A percentile compares a stretch with the other conserved stretches of the same genome.
These are phyloP conservation scores for Pollenia labialis DNA, from an alignment of 2,888 invertebrate genomes.

Conservation along the genomic window DNA sequence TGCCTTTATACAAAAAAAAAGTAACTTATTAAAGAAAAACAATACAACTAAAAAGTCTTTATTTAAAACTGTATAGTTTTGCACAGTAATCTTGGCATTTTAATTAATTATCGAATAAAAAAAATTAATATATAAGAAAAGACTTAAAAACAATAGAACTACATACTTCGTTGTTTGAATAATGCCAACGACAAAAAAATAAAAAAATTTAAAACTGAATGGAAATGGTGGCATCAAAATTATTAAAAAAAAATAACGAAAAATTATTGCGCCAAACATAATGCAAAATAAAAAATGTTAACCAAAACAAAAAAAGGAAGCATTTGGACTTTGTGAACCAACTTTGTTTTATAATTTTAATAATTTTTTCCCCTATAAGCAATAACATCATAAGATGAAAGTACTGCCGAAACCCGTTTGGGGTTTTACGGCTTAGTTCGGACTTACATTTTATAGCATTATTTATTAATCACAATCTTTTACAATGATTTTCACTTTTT, in stretches of 20 bases:
- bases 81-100: constrained; percentile 53
- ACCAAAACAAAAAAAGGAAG: too few relatives aligned
- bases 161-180: background rate
- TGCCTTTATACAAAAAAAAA: background rate
- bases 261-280: constrained; percentile 33
- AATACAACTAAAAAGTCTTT: constrained; percentile 28
- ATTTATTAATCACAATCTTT: too few relatives aligned
- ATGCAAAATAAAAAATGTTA: too few relatives aligned
- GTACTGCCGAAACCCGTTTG: too few relatives aligned
- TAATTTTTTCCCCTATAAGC: too few relatives aligned
- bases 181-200: constrained; percentile 31
- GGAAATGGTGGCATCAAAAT: constrained; percentile 7
- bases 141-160: constrained; percentile 32
- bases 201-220: background rate
- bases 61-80: constrained; percentile 32
- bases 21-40: background rate
- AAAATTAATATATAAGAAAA: background rate
- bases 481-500: too few relatives aligned
- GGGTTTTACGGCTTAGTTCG: too few relatives aligned
- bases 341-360: too few relatives aligned
- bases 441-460: too few relatives aligned
- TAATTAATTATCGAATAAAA: constrained; percentile 60
- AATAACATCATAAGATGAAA: too few relatives aligned
- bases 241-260: background rate
- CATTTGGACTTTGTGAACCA: too few relatives aligned